A percentile compares a stretch with the other conserved stretches of the same genome.
These are phyloP conservation scores for Enteromius radiatus DNA, from an alignment of 2,797 vertebrate species.

Conservation along the genomic window DNA sequence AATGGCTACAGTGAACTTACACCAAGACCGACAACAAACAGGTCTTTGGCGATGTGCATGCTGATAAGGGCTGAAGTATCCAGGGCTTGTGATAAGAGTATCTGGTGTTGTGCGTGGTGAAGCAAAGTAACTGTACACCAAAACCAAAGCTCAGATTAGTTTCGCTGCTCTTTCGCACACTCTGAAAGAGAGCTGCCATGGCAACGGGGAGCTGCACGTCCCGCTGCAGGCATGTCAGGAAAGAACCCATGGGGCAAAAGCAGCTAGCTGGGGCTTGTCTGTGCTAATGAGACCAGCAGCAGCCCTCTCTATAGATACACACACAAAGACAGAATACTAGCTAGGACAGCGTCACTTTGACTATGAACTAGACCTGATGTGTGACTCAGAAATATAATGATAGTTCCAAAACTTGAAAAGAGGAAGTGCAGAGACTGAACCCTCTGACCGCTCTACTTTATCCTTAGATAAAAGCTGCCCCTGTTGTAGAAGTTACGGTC, in stretches of 20 bases:
- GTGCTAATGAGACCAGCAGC: slow-evolving; percentile 32
- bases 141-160: slow-evolving; percentile 49
- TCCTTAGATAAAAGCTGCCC: neutral
- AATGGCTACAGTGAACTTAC: slow-evolving; percentile 12
- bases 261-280: slow-evolving; percentile 39
- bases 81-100: slow-evolving; percentile 40
- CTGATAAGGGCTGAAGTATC: slow-evolving; percentile 29
- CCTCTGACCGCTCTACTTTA: neutral
- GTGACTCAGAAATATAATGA: neutral
- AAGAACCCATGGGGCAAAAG: slow-evolving; percentile 25
- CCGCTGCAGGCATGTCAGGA: slow-evolving; percentile 30
- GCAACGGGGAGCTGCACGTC: slow-evolving; percentile 17
- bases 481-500: neutral
- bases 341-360: neutral
- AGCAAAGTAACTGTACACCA: slow-evolving; percentile 46
- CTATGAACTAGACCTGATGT: neutral
- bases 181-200: slow-evolving; percentile 42
- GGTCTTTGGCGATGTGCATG: slow-evolving; percentile 11
- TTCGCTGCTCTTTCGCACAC: slow-evolving; percentile 25
- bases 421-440: slow-evolving; percentile 1
- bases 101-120: slow-evolving; percentile 37
- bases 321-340: slow-evolving; percentile 11
- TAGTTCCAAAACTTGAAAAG: neutral
- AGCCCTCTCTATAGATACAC: slow-evolving; percentile 10
- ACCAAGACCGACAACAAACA: slow-evolving; percentile 34